A percentile compares a stretch with the other conserved stretches of the same genome.
phyloP scores from a whole-genome alignment of 2,797 vertebrate species.

The Emydoidea blandingii region DNA sequence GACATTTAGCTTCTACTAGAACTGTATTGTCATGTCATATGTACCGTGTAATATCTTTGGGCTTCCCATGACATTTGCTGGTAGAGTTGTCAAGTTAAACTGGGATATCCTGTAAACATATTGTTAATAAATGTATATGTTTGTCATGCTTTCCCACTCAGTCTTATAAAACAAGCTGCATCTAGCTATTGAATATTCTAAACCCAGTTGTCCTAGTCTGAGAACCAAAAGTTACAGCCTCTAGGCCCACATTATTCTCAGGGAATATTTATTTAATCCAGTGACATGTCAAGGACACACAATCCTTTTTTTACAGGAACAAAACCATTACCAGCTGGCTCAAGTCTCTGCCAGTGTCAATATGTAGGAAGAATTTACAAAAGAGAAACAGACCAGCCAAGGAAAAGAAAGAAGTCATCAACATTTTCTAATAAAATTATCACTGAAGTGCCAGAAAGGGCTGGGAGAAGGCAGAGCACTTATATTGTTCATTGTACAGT shows the following conservation, averaged over 20 bases:
- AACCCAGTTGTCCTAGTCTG: slow-evolving; percentile 61
- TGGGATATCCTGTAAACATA: slow-evolving; percentile 33
- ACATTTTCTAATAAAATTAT: background rate
- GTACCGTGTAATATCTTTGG: background rate
- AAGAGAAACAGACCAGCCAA: slow-evolving; percentile 8
- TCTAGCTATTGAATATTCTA: slow-evolving; percentile 60
- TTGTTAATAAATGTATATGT: slow-evolving; percentile 71
- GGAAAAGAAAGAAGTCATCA: slow-evolving; percentile 9
- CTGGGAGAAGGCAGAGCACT: background rate
- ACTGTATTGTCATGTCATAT: background rate
- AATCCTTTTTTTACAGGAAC: slow-evolving; percentile 47
- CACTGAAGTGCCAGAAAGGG: background rate
- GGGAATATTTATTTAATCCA: slow-evolving; percentile 73
- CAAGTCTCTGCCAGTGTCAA: slow-evolving; percentile 55
- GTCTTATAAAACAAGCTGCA: slow-evolving; percentile 67
- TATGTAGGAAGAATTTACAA: slow-evolving; percentile 30
- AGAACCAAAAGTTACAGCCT: slow-evolving; percentile 69
- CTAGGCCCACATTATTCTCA: slow-evolving; percentile 54
- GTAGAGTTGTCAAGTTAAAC: slow-evolving; percentile 62
- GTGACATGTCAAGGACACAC: slow-evolving; percentile 71
- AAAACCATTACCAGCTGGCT: slow-evolving; percentile 66
- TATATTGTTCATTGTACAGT: background rate
- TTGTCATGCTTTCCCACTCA: slow-evolving; percentile 64
- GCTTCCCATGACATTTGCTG: slow-evolving; percentile 37
- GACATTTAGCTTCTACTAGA: slow-evolving; percentile 17